Evolutionary conservation across 2,888 invertebrate genomes (phyloP).

Genomic region (Proisotoma minuta): DNA sequence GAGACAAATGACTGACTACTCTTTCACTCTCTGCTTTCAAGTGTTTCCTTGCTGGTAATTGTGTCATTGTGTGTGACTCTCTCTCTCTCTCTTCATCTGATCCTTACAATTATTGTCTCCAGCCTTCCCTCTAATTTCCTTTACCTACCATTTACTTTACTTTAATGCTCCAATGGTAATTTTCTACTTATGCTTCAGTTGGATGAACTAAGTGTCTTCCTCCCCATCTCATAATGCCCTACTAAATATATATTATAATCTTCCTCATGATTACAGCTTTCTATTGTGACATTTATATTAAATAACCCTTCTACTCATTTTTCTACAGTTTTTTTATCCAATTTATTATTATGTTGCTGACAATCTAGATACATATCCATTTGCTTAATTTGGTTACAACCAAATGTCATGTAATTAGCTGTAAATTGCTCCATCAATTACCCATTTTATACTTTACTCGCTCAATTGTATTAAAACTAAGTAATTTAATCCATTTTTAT

Average conservation of each 20-base stretch:
- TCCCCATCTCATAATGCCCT: too few relatives aligned
- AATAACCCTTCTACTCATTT: too few relatives aligned
- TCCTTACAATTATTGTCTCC: constrained; percentile 15
- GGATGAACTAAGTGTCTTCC: constrained; percentile 8
- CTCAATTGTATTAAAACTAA: not conserved
- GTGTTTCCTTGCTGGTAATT: constrained; percentile 43
- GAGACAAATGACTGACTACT: too few relatives aligned
- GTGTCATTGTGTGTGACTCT: constrained; percentile 31
- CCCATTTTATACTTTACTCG: not conserved
- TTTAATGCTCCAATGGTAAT: not conserved
- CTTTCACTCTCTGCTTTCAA: constrained; percentile 17
- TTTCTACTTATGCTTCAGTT: not conserved
- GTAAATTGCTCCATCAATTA: not conserved
- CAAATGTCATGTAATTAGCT: not conserved
- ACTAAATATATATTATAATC: too few relatives aligned
- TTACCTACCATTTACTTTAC: not conserved
- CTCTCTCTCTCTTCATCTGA: constrained; percentile 10
- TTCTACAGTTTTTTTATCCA: too few relatives aligned
- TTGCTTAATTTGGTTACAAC: too few relatives aligned
- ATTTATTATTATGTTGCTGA: too few relatives aligned
- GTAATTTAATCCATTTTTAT: too few relatives aligned
- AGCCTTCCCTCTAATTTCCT: not conserved
- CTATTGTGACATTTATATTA: too few relatives aligned
- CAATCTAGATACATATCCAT: too few relatives aligned
- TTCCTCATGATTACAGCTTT: too few relatives aligned